Evolutionary conservation across 2,888 invertebrate species (phyloP), one percentile per base, ranked within the genome.

Genomic region (Ophonus ardosiacus): DNA sequence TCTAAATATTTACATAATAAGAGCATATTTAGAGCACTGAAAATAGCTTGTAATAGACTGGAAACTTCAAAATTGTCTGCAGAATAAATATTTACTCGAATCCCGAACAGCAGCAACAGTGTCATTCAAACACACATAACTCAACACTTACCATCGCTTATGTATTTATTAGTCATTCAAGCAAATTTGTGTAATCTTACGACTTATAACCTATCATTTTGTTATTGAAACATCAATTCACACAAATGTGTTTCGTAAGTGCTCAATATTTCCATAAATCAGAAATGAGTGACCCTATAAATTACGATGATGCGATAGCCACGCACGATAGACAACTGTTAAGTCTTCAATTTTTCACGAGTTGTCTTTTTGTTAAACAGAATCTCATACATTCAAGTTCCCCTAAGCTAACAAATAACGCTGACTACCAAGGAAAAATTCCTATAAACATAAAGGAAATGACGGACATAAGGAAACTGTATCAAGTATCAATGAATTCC

Each of bases 131-230:
- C 43, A 18, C 10, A 43, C 71, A 74, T 74, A 74, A 74, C 43
- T 74, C 71, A 74, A 74, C 43, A 74, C 18, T 74, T 74, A 43
- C 40, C 71, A 74, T 74, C 71, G 13, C 51, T 74, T 74, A 74
- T 51, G 43, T 74, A 74, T 74, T 74, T 74, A 74, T 74, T 43
- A 43, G 51, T 43, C 18, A 74, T 8, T 43, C 43, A 43, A 8
- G 71, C 13, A 74, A 74, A 74, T 74, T 74, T 74, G 51, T 74
- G 40, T 74, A 74, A 74, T 74, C 43, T 74, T 74, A 51, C 40
- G 3, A 51, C 71, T 43, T 43, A 38, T 43, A 74, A 13, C 18
- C 43, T 74, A 74, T 74, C 71, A 74, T 74, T 43, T 38, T 31
- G 15, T 63, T 8, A 74, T 10, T 10, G 18, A 43, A 43, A 43